Percentiles rank a stretch among this genome's conserved stretches.
phyloP scores from a whole-genome alignment of 2,113 vertebrate species.

The Notiomystis cincta region DNA sequence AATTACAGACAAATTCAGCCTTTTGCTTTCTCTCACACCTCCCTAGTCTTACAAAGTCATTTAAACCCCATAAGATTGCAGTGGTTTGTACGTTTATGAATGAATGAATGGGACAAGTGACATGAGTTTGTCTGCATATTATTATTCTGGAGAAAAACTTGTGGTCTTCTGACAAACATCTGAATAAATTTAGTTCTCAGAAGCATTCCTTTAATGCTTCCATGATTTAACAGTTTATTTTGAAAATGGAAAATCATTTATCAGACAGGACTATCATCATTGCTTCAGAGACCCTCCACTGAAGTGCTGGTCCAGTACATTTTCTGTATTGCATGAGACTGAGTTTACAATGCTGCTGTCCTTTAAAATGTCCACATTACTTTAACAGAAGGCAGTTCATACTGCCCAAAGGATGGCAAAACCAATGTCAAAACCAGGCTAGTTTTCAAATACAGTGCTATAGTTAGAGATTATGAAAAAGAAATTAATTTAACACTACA shows the following conservation, averaged over 20 bases:
- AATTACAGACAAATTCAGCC: not conserved
- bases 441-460: not conserved
- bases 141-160: not conserved
- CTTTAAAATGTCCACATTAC: not conserved
- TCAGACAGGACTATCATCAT: not conserved
- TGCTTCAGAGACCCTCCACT: not conserved
- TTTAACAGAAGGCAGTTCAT: not conserved
- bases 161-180: not conserved
- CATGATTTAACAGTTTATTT: not conserved
- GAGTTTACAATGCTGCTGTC: not conserved
- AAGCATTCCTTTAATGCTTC: not conserved
- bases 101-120: not conserved
- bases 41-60: not conserved
- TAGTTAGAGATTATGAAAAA: not conserved
- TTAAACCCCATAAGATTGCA: not conserved
- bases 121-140: not conserved
- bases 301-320: not conserved
- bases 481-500: not conserved
- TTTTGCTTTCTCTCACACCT: not conserved
- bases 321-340: not conserved
- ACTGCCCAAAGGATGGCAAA: not conserved
- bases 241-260: not conserved
- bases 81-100: not conserved
- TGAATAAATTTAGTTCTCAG: not conserved
- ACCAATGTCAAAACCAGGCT: not conserved